Percentiles rank a stretch among this genome's conserved stretches.
These are phyloP conservation scores for Cosmia trapezina DNA, from an alignment of 2,888 invertebrate genomes.

Conservation along the genomic window DNA sequence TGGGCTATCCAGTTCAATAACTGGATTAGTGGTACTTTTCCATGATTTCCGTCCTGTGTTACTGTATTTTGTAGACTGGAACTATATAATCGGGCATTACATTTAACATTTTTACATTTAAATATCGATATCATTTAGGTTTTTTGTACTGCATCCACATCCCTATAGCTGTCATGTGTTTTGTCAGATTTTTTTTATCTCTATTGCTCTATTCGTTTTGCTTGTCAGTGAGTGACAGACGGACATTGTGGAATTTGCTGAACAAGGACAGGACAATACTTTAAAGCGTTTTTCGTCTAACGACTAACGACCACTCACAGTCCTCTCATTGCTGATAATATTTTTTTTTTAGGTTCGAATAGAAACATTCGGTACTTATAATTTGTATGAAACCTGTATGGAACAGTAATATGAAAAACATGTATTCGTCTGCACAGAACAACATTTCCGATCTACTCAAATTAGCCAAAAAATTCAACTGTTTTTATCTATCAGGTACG, in stretches of 20 bases:
- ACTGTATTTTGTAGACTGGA: background rate
- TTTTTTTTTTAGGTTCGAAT: constrained; percentile 36
- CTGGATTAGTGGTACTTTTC: background rate
- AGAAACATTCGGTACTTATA: constrained; percentile 39
- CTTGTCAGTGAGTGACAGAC: constrained; percentile 40
- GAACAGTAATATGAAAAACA: constrained; percentile 86
- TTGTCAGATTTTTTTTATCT: constrained; percentile 17
- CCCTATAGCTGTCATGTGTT: constrained; percentile 57
- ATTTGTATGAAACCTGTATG: constrained; percentile 71
- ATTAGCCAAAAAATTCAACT: constrained; percentile 96
- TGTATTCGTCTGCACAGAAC: constrained; percentile 85
- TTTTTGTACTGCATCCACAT: constrained; percentile 3
- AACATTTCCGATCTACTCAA: constrained; percentile 91
- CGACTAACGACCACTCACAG: constrained; percentile 27
- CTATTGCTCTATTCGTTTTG: background rate
- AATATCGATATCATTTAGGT: background rate
- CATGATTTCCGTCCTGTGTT: background rate
- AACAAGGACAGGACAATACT: constrained; percentile 53
- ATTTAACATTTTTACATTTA: background rate
- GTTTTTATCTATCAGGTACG: constrained; percentile 96
- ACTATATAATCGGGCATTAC: background rate
- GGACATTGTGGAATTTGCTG: constrained; percentile 63
- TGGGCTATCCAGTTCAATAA: background rate
- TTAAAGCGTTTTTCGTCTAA: constrained; percentile 47
- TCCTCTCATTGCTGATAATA: constrained; percentile 31